A percentile compares a stretch with the other conserved stretches of the same genome.
phyloP scores from a whole-genome alignment of 2,888 invertebrate species.

The Pristionchus japonicus region DNA sequence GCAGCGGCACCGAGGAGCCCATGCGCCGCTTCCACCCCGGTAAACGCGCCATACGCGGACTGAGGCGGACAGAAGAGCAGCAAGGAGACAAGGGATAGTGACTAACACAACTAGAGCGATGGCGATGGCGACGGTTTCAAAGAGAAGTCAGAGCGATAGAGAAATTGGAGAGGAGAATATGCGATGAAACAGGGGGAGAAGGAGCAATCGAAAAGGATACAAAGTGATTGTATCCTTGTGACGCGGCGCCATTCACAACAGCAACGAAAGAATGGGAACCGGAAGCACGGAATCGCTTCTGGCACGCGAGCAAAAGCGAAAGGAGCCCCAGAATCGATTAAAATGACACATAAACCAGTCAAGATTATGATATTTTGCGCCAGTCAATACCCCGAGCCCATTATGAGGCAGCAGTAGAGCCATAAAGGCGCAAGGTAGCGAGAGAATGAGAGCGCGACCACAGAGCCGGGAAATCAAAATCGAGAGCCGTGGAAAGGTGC shows the following conservation, averaged over 20 bases:
- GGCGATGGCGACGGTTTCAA: neutral
- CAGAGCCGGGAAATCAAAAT: too few relatives aligned
- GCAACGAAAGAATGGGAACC: neutral
- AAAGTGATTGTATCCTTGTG: neutral
- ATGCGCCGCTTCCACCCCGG: conserved; percentile 10
- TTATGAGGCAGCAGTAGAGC: conserved; percentile 35
- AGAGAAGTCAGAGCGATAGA: conserved; percentile 5
- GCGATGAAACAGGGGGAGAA: conserved; percentile 5
- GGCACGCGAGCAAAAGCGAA: neutral
- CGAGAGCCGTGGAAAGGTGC: too few relatives aligned
- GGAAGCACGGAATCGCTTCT: neutral
- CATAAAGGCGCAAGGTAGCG: conserved; percentile 26
- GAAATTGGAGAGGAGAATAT: neutral
- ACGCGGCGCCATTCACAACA: neutral
- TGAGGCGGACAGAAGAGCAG: neutral
- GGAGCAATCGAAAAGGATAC: neutral
- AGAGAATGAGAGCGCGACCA: neutral
- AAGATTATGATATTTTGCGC: conserved; percentile 21
- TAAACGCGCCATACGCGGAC: conserved; percentile 22
- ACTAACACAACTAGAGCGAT: conserved; percentile 7
- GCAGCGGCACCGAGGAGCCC: neutral
- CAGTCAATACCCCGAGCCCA: conserved; percentile 30
- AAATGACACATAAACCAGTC: conserved; percentile 8
- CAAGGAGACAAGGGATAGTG: neutral
- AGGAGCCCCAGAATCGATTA: conserved; percentile 1